These are phyloP conservation scores for Eugnorisma glareosa DNA, from an alignment of 2,888 invertebrate species.

Conservation along the genomic window DNA sequence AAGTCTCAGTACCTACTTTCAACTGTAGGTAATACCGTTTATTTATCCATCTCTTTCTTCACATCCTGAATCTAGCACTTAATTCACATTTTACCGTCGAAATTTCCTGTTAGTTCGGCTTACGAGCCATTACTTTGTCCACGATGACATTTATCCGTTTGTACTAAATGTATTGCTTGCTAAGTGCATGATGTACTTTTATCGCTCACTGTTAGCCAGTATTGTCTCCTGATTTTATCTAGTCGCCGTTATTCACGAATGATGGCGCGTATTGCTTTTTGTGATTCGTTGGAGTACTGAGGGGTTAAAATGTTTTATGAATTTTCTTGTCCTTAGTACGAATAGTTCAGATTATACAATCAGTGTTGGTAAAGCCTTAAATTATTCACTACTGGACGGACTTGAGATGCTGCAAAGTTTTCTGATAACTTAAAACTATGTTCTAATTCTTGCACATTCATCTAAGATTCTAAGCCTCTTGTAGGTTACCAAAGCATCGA, in stretches of 20 bases:
- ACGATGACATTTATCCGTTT: constrained; percentile 66
- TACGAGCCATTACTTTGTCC: constrained; percentile 60
- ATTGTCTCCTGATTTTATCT: constrained; percentile 66
- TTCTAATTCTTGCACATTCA: neutral
- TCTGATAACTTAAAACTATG: no score
- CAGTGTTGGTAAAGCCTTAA: neutral
- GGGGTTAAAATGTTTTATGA: constrained; percentile 11
- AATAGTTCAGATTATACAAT: neutral
- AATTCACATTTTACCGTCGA: constrained; percentile 38
- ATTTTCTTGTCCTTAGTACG: constrained; percentile 7
- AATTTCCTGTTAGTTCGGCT: constrained; percentile 44
- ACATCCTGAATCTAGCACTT: constrained; percentile 15
- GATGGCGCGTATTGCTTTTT: constrained; percentile 42
- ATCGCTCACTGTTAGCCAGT: constrained; percentile 54
- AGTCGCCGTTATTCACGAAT: constrained; percentile 54
- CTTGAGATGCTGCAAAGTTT: neutral
- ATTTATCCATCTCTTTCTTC: neutral
- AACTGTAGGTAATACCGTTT: neutral
- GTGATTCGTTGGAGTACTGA: constrained; percentile 18
- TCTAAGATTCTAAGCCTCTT: neutral
- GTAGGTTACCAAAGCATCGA: neutral
- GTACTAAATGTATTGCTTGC: constrained; percentile 63
- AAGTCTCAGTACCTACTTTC: neutral
- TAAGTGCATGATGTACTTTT: constrained; percentile 58
- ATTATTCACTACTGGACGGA: no score